Conservation (phyloP, 2,797 vertebrate species). For the Dicrostonyx torquatus region DNA sequence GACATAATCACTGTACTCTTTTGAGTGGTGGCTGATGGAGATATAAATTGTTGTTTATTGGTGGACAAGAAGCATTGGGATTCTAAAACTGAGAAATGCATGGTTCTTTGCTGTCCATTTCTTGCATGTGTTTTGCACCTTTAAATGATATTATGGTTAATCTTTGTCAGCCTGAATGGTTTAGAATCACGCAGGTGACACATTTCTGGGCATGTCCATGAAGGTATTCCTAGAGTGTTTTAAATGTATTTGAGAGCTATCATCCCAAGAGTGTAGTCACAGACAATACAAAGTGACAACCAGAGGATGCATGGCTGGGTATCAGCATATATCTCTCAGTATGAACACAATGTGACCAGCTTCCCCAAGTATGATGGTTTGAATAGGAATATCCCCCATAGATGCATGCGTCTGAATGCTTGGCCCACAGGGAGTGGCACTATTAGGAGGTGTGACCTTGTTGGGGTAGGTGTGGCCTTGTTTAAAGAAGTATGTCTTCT, state of each 20-base stretch:
- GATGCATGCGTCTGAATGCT: not conserved
- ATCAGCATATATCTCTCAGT: not conserved
- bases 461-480: not conserved
- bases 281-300: not conserved
- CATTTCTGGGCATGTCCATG: not conserved
- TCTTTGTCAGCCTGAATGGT: not conserved
- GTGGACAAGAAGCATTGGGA: not conserved
- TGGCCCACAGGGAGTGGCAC: not conserved
- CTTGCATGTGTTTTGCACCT: not conserved
- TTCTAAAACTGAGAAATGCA: conserved; percentile 26
- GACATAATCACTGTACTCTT: not conserved
- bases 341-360: not conserved
- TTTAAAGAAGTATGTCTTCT: not conserved
- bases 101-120: not conserved
- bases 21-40: not conserved
- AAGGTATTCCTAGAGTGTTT: not conserved
- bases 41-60: conserved; percentile 28
- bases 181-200: not conserved
- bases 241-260: not conserved
- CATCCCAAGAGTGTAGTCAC: too few relatives aligned
- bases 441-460: not conserved
- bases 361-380: not conserved
- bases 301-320: not conserved
- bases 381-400: not conserved
- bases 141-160: not conserved